Evolutionary conservation across 2,888 invertebrate genomes (phyloP), one percentile per base, ranked within the genome.

Genomic region (Catocala nupta): DNA sequence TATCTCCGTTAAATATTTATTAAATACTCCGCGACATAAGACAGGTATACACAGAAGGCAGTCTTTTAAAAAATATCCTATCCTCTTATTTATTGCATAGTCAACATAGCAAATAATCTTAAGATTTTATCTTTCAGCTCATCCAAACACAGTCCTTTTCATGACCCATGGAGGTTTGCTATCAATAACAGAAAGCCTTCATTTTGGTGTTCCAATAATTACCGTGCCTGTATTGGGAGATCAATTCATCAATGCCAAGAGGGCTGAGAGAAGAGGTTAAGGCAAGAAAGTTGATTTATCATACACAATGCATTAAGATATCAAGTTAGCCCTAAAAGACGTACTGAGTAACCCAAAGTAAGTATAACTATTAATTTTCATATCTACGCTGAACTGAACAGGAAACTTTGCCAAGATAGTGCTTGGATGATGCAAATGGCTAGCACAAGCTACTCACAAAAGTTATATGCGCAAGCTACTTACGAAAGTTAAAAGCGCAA

Each of bases 91-190:
- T 39, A 7, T 36, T 36, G 36, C 36, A 5, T 36, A 8, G 8
- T 7, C 16, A 8, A 10, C 16, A 1, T 10, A 45, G 12, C 5
- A 12, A 12, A n/a, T 7, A 45, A 45, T 43, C 25, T 25, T 43
- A 43, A 43, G n/a, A 45, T 0, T 56, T 16, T 47, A 39, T 39
- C 6, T 71, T 82, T 1, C 77, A 90, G 90, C 83, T 25, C 90
- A 90, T 56, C 80, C 80, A 0, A 90, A 89, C 25, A 75, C 81
- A 50, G 10, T 81, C 0, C 68, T 90, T 0, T 90, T 90, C 51
- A 80, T 90, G 25, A 83, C 88, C 0, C 90, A 90, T 61, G 90
- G 89, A 5, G 90, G 90, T 10, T 69, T 84, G 0, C 73, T 89
- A 0, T 90, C 90, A 0, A 52, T 81, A 0, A 85, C 80, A 1